Evolutionary conservation across 2,797 vertebrate genomes (phyloP).

Genomic region (Parauchenoglanis punctatus): DNA sequence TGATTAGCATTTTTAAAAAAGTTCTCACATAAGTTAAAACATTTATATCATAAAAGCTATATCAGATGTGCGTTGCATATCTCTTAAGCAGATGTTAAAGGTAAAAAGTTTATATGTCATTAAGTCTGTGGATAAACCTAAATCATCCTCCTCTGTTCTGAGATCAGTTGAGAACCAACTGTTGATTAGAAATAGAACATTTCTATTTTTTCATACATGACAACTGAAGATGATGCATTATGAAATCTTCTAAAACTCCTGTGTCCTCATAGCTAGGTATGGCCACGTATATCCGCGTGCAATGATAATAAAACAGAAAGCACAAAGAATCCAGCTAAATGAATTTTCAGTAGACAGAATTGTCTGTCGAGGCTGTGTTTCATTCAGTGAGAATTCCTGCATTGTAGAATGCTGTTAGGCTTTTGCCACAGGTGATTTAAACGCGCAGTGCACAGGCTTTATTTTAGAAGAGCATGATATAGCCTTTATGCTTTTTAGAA

Average conservation of each 20-base stretch:
- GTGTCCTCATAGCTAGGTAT: background rate
- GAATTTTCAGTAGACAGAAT: background rate
- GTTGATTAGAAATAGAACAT: background rate
- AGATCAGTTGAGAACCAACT: background rate
- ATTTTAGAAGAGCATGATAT: background rate
- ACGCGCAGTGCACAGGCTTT: background rate
- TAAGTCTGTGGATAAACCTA: background rate
- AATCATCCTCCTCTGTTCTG: background rate
- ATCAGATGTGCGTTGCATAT: too few relatives aligned
- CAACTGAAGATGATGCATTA: background rate
- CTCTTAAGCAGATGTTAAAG: too few relatives aligned
- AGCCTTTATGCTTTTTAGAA: background rate
- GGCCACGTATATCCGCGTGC: background rate
- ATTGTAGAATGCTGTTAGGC: background rate
- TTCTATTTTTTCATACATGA: background rate
- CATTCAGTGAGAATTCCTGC: background rate
- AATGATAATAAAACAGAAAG: background rate
- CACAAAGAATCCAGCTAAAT: background rate
- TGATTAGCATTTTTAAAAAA: too few relatives aligned
- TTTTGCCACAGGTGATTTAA: background rate
- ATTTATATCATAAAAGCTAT: too few relatives aligned
- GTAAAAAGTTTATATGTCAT: too few relatives aligned
- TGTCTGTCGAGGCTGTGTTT: background rate
- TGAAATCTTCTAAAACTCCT: background rate
- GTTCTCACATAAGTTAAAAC: too few relatives aligned